These are phyloP conservation scores for Corvus moneduloides DNA, from an alignment of 2,113 vertebrate genomes.

Conservation along the genomic window DNA sequence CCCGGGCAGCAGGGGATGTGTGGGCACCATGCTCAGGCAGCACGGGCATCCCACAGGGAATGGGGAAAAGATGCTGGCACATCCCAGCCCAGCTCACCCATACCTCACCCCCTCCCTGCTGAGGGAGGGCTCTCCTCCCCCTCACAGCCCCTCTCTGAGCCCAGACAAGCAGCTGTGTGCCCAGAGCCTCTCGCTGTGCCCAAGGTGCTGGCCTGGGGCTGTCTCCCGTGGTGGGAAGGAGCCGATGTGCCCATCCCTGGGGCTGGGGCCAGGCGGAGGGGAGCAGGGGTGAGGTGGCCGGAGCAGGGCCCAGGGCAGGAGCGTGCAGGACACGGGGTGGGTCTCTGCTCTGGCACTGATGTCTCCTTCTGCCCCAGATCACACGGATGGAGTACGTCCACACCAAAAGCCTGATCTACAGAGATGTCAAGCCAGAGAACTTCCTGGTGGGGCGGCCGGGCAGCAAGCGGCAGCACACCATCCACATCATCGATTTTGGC, in stretches of 20 bases:
- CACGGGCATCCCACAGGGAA: fast-evolving
- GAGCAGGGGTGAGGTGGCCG: fast-evolving
- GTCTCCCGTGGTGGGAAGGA: not conserved
- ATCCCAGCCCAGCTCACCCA: fast-evolving
- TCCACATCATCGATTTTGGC: slow-evolving; percentile 99
- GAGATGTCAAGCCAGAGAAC: slow-evolving; percentile 97
- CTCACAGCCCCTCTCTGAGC: not conserved
- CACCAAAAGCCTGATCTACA: slow-evolving; percentile 96
- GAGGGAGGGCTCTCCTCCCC: not conserved
- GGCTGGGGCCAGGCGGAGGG: not conserved
- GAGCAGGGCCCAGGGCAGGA: not conserved
- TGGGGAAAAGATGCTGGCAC: not conserved
- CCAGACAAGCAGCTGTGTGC: not conserved
- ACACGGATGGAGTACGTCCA: slow-evolving; percentile 97
- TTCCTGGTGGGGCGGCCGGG: slow-evolving; percentile 95
- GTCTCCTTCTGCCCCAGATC: slow-evolving; percentile 74
- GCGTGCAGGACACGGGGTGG: fast-evolving
- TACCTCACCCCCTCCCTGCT: not conserved
- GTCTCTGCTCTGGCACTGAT: not conserved
- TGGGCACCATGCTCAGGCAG: fast-evolving
- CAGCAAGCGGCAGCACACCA: slow-evolving; percentile 92
- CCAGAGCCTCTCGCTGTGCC: too few species aligned
- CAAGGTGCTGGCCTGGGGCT: not conserved
- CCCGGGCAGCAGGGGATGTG: fast-evolving
- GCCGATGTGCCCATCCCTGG: fast-evolving